Evolutionary conservation across 2,113 vertebrate genomes (phyloP), one percentile per base, ranked within the genome.

Genomic region (Bubo bubo): DNA sequence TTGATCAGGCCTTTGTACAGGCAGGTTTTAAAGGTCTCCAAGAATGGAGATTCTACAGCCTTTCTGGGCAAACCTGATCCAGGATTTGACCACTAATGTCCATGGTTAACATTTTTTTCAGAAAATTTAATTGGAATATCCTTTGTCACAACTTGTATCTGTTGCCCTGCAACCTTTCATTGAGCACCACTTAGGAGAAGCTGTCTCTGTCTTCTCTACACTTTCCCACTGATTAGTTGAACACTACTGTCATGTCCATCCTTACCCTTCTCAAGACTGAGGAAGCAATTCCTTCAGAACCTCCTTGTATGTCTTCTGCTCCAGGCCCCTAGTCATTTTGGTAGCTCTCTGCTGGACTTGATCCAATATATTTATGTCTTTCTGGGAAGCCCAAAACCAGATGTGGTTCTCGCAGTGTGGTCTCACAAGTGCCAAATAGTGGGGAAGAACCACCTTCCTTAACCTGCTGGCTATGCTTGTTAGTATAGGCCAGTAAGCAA

Each of bases 391-490:
- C 26, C 9, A 37, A 56, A 84, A 23, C 8, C n/a, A 39, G 26
- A n/a, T 1, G 1, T 49, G 21, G 6, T 49, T 80, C n/a, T 90
- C 6, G 3, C 4, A 18, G 12, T 63, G 27, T 59, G 32, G 4
- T 87, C 75, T 73, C 75, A 62, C 13, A 75, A 27, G 8, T 56
- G 41, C 15, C 72, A 86, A 66, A 75, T 4, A 79, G 55, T 60
- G 50, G 56, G 28, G 35, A 82, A 52, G 30, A 79, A 52, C 6
- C 17, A n/a, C 37, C 67, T 82, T 27, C 16, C 34, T 79, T 52
- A 62, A 56, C 4, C 35, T 49, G 10, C 34, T 73, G 50, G 8
- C 39, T 79, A 12, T 0, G 0, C 15, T 43, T 86, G 4, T 75
- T 72, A 12, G 22, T 35, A 7, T 35, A 35, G 13, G 20, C 6